Evolutionary conservation across 2,888 invertebrate genomes (phyloP).

Genomic region (Beris chalybata): DNA sequence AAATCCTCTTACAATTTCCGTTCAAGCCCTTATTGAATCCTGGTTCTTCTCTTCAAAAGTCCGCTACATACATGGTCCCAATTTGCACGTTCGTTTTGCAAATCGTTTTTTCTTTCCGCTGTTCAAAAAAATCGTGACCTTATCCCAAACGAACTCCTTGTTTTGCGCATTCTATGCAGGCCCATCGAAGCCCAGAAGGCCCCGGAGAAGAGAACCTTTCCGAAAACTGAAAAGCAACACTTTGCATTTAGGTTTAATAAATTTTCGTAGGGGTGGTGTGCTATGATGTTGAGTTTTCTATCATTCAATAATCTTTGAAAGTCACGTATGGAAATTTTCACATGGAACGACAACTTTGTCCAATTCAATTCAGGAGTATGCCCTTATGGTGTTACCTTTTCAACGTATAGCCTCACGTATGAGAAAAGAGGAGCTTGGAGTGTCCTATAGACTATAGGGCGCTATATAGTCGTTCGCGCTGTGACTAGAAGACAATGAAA

Average conservation of each 20-base stretch:
- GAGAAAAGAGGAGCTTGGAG: conserved; percentile 12
- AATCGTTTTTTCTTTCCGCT: conserved; percentile 12
- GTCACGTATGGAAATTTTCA: conserved; percentile 39
- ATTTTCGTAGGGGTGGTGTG: conserved; percentile 14
- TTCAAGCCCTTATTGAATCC: conserved; percentile 17
- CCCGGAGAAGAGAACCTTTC: conserved; percentile 18
- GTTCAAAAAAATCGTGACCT: conserved; percentile 26
- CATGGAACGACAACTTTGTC: conserved; percentile 31
- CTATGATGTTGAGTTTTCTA: conserved; percentile 14
- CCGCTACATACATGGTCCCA: conserved; percentile 9
- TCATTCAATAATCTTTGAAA: conserved; percentile 37
- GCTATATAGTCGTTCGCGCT: conserved; percentile 13
- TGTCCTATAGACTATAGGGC: conserved; percentile 14
- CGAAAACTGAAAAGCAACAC: conserved; percentile 1
- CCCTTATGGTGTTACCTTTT: conserved; percentile 18
- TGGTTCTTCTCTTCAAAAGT: conserved; percentile 25
- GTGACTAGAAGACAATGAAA: conserved; percentile 23
- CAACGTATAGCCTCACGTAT: conserved; percentile 3
- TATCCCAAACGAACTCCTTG: conserved; percentile 25
- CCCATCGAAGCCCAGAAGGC: background rate
- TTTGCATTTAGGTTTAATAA: conserved; percentile 25
- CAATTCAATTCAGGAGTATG: conserved; percentile 18
- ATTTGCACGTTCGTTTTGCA: conserved; percentile 32
- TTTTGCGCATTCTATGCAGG: background rate
- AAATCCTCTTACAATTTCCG: conserved; percentile 1